A percentile compares a stretch with the other conserved stretches of the same genome.
These are phyloP conservation scores for Orgyia antiqua DNA, from an alignment of 2,888 invertebrate genomes.

Conservation along the genomic window DNA sequence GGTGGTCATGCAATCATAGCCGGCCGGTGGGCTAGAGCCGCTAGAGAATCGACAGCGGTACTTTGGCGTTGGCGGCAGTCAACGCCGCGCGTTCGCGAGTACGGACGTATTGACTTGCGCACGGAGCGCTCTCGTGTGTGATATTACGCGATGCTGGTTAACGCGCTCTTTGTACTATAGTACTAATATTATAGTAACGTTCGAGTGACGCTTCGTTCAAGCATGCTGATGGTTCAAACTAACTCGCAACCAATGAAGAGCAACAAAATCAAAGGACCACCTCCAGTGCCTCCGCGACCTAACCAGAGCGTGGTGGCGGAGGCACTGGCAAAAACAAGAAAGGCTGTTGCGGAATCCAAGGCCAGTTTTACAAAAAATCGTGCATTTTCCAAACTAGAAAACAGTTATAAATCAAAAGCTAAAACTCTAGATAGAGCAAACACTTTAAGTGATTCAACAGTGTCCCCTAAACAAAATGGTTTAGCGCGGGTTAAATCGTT, in stretches of 20 bases:
- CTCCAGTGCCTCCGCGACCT: constrained; percentile 90
- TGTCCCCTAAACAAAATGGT: constrained; percentile 70
- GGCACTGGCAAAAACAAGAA: constrained; percentile 82
- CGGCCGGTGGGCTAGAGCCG: no score
- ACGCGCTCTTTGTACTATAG: constrained; percentile 74
- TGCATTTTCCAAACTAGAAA: constrained; percentile 53
- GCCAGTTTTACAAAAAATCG: constrained; percentile 61
- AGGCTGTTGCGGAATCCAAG: constrained; percentile 71
- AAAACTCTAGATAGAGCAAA: constrained; percentile 63
- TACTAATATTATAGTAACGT: constrained; percentile 66
- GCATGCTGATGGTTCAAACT: constrained; percentile 76
- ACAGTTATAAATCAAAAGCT: constrained; percentile 43
- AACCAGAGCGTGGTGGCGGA: constrained; percentile 85
- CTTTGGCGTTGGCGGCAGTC: no score
- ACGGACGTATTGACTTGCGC: constrained; percentile 48
- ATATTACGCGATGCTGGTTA: constrained; percentile 45
- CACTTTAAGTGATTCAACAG: constrained; percentile 44
- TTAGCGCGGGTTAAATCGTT: constrained; percentile 72
- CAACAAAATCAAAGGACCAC: constrained; percentile 79
- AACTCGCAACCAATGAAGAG: constrained; percentile 77
- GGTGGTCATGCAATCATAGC: constrained; percentile 15
- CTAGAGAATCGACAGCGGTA: no score
- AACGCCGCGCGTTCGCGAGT: constrained; percentile 53
- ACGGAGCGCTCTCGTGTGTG: constrained; percentile 50
- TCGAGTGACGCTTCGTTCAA: constrained; percentile 62